These are phyloP conservation scores for Oryzias sinensis DNA, from an alignment of 2,797 vertebrate species.

Conservation along the genomic window DNA sequence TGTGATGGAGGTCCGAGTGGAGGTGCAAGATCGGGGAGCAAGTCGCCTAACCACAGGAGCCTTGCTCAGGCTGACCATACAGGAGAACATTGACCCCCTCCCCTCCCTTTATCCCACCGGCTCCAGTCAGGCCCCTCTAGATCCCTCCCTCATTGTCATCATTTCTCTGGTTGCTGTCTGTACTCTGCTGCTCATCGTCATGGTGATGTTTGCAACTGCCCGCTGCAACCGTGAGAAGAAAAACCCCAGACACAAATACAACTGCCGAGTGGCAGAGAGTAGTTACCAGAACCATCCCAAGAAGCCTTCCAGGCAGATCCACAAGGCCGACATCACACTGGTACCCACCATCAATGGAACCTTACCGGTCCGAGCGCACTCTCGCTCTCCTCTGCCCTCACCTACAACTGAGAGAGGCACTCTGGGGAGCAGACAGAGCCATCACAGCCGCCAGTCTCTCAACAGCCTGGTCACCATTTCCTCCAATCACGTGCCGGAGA, in stretches of 20 bases:
- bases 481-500: constrained; percentile 93
- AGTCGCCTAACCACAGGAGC: constrained; percentile 85
- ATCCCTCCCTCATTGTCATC: constrained; percentile 93
- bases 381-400: constrained; percentile 88
- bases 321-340: constrained; percentile 96
- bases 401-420: constrained; percentile 88
- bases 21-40: constrained; percentile 91
- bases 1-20: constrained; percentile 84
- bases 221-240: constrained; percentile 94
- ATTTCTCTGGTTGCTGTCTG: constrained; percentile 93
- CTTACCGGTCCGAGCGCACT: constrained; percentile 89
- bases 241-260: constrained; percentile 90
- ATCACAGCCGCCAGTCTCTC: constrained; percentile 94
- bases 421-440: constrained; percentile 90
- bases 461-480: constrained; percentile 98
- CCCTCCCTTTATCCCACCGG: constrained; percentile 82
- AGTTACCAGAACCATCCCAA: constrained; percentile 98
- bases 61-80: constrained; percentile 80
- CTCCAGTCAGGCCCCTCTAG: constrained; percentile 79
- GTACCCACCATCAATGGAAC: constrained; percentile 93
- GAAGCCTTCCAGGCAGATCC: constrained; percentile 93
- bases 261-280: constrained; percentile 91
- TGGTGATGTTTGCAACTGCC: constrained; percentile 91
- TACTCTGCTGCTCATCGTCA: constrained; percentile 87
- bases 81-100: constrained; percentile 79